Evolutionary conservation across 1,140 invertebrate genomes (phyloP).

Genomic region (Lepidurus couesii): DNA sequence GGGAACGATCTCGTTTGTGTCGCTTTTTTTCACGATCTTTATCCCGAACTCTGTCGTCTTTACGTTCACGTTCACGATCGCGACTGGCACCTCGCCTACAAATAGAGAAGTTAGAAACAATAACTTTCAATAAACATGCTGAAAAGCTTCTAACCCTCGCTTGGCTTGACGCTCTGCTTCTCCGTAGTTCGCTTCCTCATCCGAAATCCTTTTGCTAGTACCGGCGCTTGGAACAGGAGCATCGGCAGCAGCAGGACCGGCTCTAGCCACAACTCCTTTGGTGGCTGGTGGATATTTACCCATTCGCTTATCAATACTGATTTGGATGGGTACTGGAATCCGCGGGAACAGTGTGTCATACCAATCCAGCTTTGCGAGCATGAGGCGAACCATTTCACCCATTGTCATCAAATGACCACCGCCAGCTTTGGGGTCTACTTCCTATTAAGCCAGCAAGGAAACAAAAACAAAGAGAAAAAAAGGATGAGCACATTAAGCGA

Average conservation of each 20-base stretch:
- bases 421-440: constrained; percentile 94
- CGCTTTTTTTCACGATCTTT: constrained; percentile 39
- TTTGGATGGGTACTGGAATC: constrained; percentile 98
- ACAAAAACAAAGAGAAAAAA: constrained; percentile 29
- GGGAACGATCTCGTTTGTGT: not conserved
- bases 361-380: constrained; percentile 94
- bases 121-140: constrained; percentile 23
- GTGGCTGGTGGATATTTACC: not conserved
- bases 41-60: constrained; percentile 40
- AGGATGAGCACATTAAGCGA: not conserved
- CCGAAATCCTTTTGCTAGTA: constrained; percentile 28
- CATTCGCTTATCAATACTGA: constrained; percentile 39
- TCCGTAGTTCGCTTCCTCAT: constrained; percentile 32
- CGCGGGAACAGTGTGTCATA: constrained; percentile 96
- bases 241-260: not conserved
- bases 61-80: constrained; percentile 35
- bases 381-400: constrained; percentile 86
- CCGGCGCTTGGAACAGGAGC: not conserved
- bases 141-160: constrained; percentile 20
- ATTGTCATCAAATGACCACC: constrained; percentile 91
- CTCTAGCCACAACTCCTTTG: constrained; percentile 9
- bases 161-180: constrained; percentile 22
- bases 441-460: constrained; percentile 48
- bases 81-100: constrained; percentile 31
- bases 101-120: constrained; percentile 4